A percentile compares a stretch with the other conserved stretches of the same genome.
Conservation (phyloP, 2,113 vertebrate species). For the Opisthocomus hoazin region DNA sequence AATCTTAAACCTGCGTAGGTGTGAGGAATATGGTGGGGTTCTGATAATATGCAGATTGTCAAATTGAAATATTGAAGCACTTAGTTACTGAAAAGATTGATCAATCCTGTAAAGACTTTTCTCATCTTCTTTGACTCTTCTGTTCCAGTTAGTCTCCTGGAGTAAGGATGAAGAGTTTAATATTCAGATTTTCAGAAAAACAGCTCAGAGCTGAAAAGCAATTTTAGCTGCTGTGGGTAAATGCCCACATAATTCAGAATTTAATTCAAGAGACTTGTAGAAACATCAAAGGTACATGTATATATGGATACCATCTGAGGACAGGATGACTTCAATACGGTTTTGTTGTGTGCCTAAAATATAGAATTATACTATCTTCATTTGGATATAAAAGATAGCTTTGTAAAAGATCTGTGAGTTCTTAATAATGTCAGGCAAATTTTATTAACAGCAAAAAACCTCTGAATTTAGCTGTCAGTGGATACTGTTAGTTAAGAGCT, state of each 20-base stretch:
- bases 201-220: background rate
- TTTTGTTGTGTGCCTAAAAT: background rate
- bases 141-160: background rate
- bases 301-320: background rate
- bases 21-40: background rate
- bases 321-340: background rate
- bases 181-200: background rate
- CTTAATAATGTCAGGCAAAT: background rate
- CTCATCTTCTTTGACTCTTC: background rate
- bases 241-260: background rate
- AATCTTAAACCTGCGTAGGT: background rate
- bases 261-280: background rate
- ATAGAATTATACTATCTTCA: background rate
- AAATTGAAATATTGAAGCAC: background rate
- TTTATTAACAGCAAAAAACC: background rate
- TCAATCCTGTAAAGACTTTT: background rate
- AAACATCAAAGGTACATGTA: background rate
- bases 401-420: background rate
- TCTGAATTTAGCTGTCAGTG: background rate
- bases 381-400: background rate
- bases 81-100: background rate
- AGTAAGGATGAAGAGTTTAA: background rate
- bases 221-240: background rate
- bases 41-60: background rate
- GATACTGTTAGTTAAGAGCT: background rate